A percentile compares a stretch with the other conserved stretches of the same genome.
phyloP scores from a whole-genome alignment of 2,113 vertebrate genomes.

The zebrafish (Danio rerio) region GRCz12tu NC_133176.1:28373501-28374000 shows the following conservation, averaged over 20 bases:
- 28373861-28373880: constrained; percentile 39
- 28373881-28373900: constrained; percentile 51
- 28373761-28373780: constrained; percentile 41
- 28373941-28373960: constrained; percentile 38
- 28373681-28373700: constrained; percentile 29
- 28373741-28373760: constrained; percentile 15
- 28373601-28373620: not conserved
- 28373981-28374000: too few species aligned
- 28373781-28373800: constrained; percentile 30
- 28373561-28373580: not conserved
- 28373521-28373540: not conserved
- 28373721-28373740: constrained; percentile 24
- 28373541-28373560: not conserved
- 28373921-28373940: constrained; percentile 15
- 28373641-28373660: not conserved
- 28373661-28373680: not conserved
- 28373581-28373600: not conserved
- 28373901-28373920: constrained; percentile 23
- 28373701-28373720: constrained; percentile 14
- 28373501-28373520: too few species aligned
- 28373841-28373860: constrained; percentile 52
- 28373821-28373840: constrained; percentile 46
- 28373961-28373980: too few species aligned
- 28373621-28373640: not conserved
- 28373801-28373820: constrained; percentile 41